Evolutionary conservation across 2,888 invertebrate species (phyloP).

Genomic region (Drosophila macrospina): DNA sequence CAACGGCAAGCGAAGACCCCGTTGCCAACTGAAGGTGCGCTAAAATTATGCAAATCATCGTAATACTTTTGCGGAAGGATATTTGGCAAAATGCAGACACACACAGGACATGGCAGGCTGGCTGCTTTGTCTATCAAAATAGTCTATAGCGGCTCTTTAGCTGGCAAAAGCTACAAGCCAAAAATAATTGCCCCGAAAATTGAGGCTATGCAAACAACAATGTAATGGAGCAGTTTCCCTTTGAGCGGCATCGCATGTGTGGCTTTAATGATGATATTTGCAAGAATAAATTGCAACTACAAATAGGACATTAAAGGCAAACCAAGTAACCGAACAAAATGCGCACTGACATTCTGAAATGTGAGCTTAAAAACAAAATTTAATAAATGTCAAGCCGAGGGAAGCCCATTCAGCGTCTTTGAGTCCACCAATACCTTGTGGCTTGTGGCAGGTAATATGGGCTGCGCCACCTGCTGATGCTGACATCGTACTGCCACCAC

Average conservation of each 20-base stretch:
- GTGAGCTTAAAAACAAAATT: slow-evolving; percentile 55
- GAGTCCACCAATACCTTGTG: slow-evolving; percentile 1
- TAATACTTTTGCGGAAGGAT: slow-evolving; percentile 79
- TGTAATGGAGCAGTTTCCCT: slow-evolving; percentile 75
- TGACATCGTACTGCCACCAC: slow-evolving; percentile 18
- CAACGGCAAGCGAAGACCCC: slow-evolving; percentile 19
- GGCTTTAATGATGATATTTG: slow-evolving; percentile 74
- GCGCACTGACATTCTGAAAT: slow-evolving; percentile 31
- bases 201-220: slow-evolving; percentile 78
- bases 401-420: slow-evolving; percentile 18
- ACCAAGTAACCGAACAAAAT: slow-evolving; percentile 18
- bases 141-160: slow-evolving; percentile 22
- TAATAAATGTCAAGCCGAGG: slow-evolving; percentile 67
- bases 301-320: slow-evolving; percentile 11
- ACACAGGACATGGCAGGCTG: slow-evolving; percentile 13
- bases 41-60: slow-evolving; percentile 83
- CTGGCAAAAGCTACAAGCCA: slow-evolving; percentile 63
- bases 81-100: slow-evolving; percentile 47
- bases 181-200: slow-evolving; percentile 77
- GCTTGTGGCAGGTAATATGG: slow-evolving; percentile 24
- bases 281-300: slow-evolving; percentile 14
- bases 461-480: slow-evolving; percentile 46
- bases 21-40: slow-evolving; percentile 72
- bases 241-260: slow-evolving; percentile 58
- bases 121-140: slow-evolving; percentile 50